A percentile compares a stretch with the other conserved stretches of the same genome.
Evolutionary conservation across 2,113 vertebrate species (phyloP).

Genomic region (Suricata suricatta): DNA sequence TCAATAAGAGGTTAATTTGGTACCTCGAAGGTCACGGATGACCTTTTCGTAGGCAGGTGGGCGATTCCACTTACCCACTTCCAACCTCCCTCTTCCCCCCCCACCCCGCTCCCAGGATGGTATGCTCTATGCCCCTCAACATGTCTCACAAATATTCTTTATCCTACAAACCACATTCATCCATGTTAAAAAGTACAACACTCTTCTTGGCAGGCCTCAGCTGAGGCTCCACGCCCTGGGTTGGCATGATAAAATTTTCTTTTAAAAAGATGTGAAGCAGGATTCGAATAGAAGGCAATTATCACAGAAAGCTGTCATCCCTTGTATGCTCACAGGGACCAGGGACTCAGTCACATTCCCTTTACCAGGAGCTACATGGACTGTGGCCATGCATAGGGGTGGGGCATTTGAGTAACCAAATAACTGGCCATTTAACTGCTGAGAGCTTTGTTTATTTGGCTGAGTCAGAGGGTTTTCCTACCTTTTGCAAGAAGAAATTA

Average conservation of each 20-base stretch:
- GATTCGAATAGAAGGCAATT: background rate
- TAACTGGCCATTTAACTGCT: background rate
- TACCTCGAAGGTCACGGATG: background rate
- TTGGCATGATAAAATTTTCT: background rate
- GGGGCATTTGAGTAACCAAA: background rate
- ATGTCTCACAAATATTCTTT: background rate
- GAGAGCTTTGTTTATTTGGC: background rate
- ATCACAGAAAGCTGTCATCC: background rate
- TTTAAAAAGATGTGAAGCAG: background rate
- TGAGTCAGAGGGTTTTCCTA: background rate
- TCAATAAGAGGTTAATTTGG: background rate
- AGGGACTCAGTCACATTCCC: background rate
- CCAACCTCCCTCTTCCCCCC: background rate
- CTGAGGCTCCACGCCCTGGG: background rate
- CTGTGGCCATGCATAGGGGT: background rate
- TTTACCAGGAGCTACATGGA: background rate
- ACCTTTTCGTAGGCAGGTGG: background rate
- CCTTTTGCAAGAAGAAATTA: slow-evolving; percentile 19
- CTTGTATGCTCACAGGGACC: background rate
- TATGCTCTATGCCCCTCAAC: fast-evolving
- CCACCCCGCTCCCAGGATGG: fast-evolving
- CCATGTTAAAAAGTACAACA: background rate
- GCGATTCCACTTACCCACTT: background rate
- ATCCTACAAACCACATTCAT: background rate
- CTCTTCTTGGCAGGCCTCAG: background rate